Conservation (phyloP, 2,888 invertebrate genomes). For the Machimus rusticus region DNA sequence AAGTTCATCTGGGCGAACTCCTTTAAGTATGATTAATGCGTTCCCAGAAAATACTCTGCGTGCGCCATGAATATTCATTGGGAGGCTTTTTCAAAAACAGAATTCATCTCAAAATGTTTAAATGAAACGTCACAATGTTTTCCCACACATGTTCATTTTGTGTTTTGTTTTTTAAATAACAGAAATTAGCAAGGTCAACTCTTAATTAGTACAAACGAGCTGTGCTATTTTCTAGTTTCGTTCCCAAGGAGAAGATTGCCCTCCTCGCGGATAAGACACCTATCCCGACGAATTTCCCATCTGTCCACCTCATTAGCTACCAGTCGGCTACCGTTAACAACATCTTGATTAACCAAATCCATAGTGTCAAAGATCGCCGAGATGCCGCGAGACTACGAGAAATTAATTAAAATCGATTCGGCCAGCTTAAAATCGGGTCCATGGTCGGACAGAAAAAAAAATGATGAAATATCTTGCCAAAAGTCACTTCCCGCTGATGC, state of each 20-base stretch:
- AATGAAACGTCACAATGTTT: background rate
- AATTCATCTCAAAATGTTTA: background rate
- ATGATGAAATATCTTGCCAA: background rate
- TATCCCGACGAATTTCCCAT: background rate
- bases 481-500: background rate
- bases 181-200: constrained; percentile 16
- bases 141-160: background rate
- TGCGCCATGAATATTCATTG: constrained; percentile 24
- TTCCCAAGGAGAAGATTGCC: background rate
- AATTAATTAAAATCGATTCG: constrained; percentile 29
- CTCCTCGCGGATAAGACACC: background rate
- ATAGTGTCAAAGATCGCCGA: background rate
- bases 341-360: constrained; percentile 21
- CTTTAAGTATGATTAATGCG: constrained; percentile 34
- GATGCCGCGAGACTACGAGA: background rate
- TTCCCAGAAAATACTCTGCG: background rate
- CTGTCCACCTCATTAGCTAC: constrained; percentile 16
- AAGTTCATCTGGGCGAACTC: background rate
- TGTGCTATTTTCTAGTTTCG: background rate
- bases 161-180: background rate
- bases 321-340: constrained; percentile 27
- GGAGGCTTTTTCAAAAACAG: background rate
- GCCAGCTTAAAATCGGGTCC: constrained; percentile 11
- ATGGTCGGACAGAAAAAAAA: background rate
- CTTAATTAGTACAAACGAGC: constrained; percentile 27